Evolutionary conservation across 2,888 invertebrate genomes (phyloP).

Genomic region (Tetrapedia diversipes): DNA sequence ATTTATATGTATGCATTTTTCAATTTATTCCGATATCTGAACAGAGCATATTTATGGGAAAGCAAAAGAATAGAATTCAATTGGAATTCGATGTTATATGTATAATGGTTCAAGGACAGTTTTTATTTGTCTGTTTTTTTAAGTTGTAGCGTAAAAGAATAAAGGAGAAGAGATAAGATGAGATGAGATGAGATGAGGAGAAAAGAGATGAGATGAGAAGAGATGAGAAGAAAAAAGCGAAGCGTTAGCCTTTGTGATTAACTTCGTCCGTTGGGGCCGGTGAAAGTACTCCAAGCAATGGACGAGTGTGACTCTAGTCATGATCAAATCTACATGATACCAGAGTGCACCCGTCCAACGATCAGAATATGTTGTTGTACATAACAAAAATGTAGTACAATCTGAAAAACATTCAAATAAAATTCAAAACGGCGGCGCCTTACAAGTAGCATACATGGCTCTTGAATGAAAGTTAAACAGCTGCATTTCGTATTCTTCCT

Average conservation of each 20-base stretch:
- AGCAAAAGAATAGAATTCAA: conserved; percentile 25
- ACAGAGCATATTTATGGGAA: conserved; percentile 10
- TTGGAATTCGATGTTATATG: conserved; percentile 6
- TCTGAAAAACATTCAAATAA: conserved; percentile 57
- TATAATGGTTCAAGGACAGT: conserved; percentile 41
- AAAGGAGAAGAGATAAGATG: conserved; percentile 6
- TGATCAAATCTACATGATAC: conserved; percentile 79
- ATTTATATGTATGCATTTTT: conserved; percentile 2
- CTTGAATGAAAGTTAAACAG: conserved; percentile 77
- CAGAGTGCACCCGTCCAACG: conserved; percentile 79
- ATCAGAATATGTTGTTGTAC: conserved; percentile 54
- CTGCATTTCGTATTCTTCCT: conserved; percentile 80
- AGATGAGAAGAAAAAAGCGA: conserved; percentile 34
- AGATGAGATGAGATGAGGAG: neutral
- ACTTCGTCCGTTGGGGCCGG: conserved; percentile 49
- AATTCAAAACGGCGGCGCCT: conserved; percentile 63
- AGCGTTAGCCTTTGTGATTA: conserved; percentile 56
- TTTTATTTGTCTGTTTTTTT: conserved; percentile 48
- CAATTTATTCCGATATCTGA: neutral
- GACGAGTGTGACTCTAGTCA: conserved; percentile 82
- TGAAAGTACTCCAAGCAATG: conserved; percentile 72
- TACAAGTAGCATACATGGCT: conserved; percentile 74
- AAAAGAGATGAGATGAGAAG: conserved; percentile 6
- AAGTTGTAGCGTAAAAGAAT: conserved; percentile 11
- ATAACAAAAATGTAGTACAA: conserved; percentile 26